These are phyloP conservation scores for Cebidichthys violaceus DNA, from an alignment of 2,113 vertebrate species.

Conservation along the genomic window DNA sequence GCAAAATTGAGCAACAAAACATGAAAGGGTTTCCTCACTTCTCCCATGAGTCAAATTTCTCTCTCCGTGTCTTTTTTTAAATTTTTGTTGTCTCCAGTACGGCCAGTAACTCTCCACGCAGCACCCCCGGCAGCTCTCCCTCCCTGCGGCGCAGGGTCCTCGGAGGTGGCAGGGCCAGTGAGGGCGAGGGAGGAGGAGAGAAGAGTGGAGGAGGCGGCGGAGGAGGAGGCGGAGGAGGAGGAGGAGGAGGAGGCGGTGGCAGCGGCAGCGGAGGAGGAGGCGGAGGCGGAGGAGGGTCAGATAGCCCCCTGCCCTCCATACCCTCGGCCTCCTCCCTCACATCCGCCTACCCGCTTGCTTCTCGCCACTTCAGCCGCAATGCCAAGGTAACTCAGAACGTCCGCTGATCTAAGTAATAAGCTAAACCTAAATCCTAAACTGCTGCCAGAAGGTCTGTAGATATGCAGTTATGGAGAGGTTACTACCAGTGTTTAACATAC, in stretches of 20 bases:
- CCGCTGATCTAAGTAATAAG: neutral
- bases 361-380: slow-evolving; percentile 90
- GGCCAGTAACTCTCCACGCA: slow-evolving; percentile 91
- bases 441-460: neutral
- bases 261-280: slow-evolving; percentile 41
- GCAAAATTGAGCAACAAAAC: neutral
- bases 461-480: neutral
- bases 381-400: slow-evolving; percentile 86
- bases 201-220: slow-evolving; percentile 54
- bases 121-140: slow-evolving; percentile 91
- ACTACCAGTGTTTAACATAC: neutral
- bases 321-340: slow-evolving; percentile 82
- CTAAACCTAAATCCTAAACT: neutral
- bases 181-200: slow-evolving; percentile 81
- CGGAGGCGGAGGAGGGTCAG: slow-evolving; percentile 78
- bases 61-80: neutral
- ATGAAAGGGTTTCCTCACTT: slow-evolving; percentile 1
- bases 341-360: slow-evolving; percentile 86
- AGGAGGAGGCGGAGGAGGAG: slow-evolving; percentile 38
- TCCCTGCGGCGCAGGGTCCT: slow-evolving; percentile 88
- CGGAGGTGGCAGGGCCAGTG: slow-evolving; percentile 82
- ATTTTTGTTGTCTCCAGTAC: slow-evolving; percentile 80
- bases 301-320: slow-evolving; percentile 80
- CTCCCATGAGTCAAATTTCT: slow-evolving; percentile 24
- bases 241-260: neutral